These are phyloP conservation scores for Mola mola DNA, from an alignment of 2,113 vertebrate species.

Conservation along the genomic window DNA sequence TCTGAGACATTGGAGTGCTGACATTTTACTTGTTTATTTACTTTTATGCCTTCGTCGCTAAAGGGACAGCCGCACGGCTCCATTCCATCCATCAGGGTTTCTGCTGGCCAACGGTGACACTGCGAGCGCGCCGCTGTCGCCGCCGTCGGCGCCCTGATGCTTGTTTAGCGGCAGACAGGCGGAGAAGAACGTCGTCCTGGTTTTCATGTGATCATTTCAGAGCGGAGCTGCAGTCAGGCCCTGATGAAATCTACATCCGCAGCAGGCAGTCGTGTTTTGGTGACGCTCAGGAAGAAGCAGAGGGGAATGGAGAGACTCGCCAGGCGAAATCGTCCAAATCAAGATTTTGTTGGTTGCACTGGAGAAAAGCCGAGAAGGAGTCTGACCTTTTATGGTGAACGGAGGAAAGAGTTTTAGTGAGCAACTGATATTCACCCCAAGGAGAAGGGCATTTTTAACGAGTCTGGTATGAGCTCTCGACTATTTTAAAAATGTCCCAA, in stretches of 20 bases:
- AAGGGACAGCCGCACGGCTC: slow-evolving; percentile 44
- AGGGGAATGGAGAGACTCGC: background rate
- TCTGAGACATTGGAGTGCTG: slow-evolving; percentile 75
- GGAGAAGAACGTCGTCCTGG: slow-evolving; percentile 4
- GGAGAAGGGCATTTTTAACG: slow-evolving; percentile 20
- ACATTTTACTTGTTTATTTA: slow-evolving; percentile 81
- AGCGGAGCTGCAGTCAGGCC: no score
- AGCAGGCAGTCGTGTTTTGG: background rate
- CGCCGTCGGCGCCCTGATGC: slow-evolving; percentile 10
- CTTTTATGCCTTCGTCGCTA: slow-evolving; percentile 43
- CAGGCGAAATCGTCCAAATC: no score
- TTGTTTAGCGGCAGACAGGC: slow-evolving; percentile 19
- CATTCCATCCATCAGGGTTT: slow-evolving; percentile 60
- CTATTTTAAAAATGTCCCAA: background rate
- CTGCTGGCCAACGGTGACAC: slow-evolving; percentile 27
- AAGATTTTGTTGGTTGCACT: background rate
- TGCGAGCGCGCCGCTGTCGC: background rate
- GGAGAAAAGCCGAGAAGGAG: background rate
- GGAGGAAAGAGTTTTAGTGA: slow-evolving; percentile 20
- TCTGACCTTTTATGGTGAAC: slow-evolving; percentile 23
- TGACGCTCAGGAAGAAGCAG: background rate
- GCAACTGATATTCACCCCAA: slow-evolving; percentile 7
- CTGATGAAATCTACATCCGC: background rate
- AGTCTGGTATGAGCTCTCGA: background rate
- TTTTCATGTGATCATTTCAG: no score